Evolutionary conservation across 2,113 vertebrate genomes (phyloP).

Genomic region (Lontra canadensis): DNA sequence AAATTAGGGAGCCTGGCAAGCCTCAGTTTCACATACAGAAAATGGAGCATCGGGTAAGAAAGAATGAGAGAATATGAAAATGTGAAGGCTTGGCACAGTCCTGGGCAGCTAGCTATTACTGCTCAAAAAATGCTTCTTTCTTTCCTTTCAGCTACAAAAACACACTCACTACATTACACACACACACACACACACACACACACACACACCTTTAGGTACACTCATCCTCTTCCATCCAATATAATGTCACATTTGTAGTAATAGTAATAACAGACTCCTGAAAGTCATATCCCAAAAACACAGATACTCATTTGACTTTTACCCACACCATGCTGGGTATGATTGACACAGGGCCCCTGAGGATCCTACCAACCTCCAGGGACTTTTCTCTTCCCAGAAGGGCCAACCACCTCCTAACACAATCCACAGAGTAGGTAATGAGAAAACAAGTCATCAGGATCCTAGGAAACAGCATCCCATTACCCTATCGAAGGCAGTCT

Average conservation of each 20-base stretch:
- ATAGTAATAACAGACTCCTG: neutral
- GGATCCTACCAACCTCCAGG: neutral
- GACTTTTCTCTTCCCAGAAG: neutral
- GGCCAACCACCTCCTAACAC: neutral
- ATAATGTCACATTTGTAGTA: neutral
- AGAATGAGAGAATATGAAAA: neutral
- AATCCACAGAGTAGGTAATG: neutral
- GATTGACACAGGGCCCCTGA: neutral
- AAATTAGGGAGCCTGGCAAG: neutral
- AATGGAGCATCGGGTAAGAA: neutral
- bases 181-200: neutral
- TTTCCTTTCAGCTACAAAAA: neutral
- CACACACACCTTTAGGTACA: neutral
- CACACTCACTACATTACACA: neutral
- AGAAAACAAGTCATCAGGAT: neutral
- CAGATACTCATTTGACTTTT: neutral
- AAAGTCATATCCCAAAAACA: neutral
- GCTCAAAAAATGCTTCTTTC: neutral
- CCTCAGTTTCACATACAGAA: neutral
- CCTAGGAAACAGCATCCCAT: neutral
- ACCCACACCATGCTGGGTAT: neutral
- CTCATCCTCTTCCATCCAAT: neutral
- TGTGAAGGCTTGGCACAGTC: neutral
- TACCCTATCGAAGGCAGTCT: neutral
- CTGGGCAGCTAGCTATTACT: neutral